Conservation (phyloP, 2,797 vertebrate genomes). For the Esox lucius region DNA sequence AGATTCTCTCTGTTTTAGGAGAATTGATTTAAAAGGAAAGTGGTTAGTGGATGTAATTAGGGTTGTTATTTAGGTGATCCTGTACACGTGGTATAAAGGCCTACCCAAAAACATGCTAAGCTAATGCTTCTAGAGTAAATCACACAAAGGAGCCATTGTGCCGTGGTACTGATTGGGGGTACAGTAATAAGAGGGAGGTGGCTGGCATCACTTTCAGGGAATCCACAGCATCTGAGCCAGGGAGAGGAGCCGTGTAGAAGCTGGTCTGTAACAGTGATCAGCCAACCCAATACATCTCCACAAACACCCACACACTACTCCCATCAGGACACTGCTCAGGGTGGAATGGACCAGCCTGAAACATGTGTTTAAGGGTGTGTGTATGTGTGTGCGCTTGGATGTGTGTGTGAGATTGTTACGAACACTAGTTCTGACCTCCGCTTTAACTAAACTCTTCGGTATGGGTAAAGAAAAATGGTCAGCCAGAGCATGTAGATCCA, state of each 20-base stretch:
- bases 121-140: neutral
- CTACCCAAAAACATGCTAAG: neutral
- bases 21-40: neutral
- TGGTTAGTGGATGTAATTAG: neutral
- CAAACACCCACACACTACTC: slow-evolving; percentile 19
- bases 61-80: neutral
- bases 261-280: slow-evolving; percentile 13
- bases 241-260: slow-evolving; percentile 36
- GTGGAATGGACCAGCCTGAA: neutral
- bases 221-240: neutral
- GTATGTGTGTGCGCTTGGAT: slow-evolving; percentile 1
- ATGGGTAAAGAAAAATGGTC: too few relatives aligned
- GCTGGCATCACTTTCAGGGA: neutral
- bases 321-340: neutral
- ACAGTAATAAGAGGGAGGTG: neutral
- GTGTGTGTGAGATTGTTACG: slow-evolving; percentile 7
- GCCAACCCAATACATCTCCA: neutral
- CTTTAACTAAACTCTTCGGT: too few relatives aligned
- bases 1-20: neutral
- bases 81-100: neutral
- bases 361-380: neutral
- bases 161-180: neutral
- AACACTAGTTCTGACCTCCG: too few relatives aligned
- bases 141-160: neutral
- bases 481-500: too few relatives aligned